These are phyloP conservation scores for Mesocricetus auratus DNA, from an alignment of 2,113 vertebrate species.

Conservation along the genomic window DNA sequence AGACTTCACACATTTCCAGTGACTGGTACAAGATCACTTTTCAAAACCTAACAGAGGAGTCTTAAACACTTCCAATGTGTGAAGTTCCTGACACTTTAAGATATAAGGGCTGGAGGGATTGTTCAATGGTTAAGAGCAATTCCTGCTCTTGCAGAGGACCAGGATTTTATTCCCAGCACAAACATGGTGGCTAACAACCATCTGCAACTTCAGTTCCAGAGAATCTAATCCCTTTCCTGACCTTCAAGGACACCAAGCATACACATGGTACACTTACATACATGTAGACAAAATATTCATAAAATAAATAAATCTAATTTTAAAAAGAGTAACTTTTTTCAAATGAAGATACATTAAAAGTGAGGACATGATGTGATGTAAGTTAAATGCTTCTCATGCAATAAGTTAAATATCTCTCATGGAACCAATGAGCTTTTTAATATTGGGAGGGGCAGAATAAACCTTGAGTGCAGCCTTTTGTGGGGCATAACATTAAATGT, in stretches of 20 bases:
- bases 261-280: neutral
- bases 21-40: neutral
- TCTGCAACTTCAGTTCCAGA: neutral
- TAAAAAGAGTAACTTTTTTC: neutral
- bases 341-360: neutral
- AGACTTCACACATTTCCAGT: neutral
- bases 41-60: neutral
- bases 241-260: neutral
- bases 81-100: neutral
- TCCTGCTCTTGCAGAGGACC: neutral
- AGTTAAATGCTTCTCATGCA: neutral
- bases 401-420: neutral
- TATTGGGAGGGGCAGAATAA: neutral
- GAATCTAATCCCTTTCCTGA: neutral
- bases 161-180: neutral
- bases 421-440: neutral
- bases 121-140: neutral
- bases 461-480: neutral
- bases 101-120: neutral
- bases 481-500: conserved; percentile 30
- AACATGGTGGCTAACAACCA: neutral
- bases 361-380: neutral
- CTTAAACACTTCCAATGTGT: neutral
- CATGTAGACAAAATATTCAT: neutral
- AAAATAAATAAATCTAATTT: neutral